phyloP scores from a whole-genome alignment of 1,140 invertebrate species.

The Meloidogyne hapla region DNA sequence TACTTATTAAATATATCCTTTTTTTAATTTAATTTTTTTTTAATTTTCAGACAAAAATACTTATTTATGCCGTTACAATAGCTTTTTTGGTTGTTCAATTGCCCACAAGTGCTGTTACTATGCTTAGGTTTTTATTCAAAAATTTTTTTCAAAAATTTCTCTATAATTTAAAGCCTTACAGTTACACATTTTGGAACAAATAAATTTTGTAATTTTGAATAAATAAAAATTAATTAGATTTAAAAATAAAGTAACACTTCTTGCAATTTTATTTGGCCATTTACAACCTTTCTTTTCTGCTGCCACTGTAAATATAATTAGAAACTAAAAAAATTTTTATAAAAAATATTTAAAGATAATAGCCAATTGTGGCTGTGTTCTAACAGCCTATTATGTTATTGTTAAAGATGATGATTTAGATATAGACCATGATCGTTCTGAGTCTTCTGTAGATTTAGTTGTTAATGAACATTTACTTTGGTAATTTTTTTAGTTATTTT shows the following conservation, averaged over 20 bases:
- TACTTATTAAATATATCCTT: too few relatives aligned
- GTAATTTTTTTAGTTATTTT: background rate
- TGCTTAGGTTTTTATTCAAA: conserved; percentile 27
- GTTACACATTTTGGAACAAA: conserved; percentile 64
- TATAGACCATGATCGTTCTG: conserved; percentile 15
- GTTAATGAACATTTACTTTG: conserved; percentile 35
- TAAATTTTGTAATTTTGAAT: conserved; percentile 44
- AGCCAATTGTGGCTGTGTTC: conserved; percentile 57
- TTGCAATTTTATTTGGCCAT: conserved; percentile 48
- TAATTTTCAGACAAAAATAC: conserved; percentile 51
- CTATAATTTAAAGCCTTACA: conserved; percentile 50
- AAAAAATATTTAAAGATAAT: conserved; percentile 53
- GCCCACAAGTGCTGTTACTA: conserved; percentile 58
- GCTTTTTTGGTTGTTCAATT: conserved; percentile 62
- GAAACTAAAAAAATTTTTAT: conserved; percentile 38
- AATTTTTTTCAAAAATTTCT: conserved; percentile 6
- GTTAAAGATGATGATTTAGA: conserved; percentile 61
- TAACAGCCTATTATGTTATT: conserved; percentile 64
- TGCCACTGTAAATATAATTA: conserved; percentile 33
- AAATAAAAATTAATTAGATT: background rate
- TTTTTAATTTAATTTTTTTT: background rate
- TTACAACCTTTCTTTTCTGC: conserved; percentile 50
- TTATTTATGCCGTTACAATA: conserved; percentile 63
- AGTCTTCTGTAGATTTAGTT: conserved; percentile 33
- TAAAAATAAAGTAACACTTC: conserved; percentile 32